Conservation (phyloP, 2,797 vertebrate species). For the Eulemur mongoz region DNA sequence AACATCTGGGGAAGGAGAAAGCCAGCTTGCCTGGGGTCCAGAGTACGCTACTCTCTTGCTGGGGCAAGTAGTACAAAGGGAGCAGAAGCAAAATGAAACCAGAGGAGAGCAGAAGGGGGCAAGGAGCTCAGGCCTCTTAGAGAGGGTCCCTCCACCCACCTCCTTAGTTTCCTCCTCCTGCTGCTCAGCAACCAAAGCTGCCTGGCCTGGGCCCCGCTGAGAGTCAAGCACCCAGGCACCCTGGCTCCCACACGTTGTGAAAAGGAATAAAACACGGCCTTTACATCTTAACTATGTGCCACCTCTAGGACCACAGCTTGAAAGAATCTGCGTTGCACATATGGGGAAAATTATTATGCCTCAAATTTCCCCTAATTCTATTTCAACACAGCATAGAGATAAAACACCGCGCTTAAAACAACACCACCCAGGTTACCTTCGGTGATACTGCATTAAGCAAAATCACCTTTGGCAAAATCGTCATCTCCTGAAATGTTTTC, state of each 20-base stretch:
- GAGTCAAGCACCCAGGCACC: background rate
- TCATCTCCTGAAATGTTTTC: background rate
- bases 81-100: background rate
- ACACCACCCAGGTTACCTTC: background rate
- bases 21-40: background rate
- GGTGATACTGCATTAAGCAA: fast-evolving
- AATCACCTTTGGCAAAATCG: background rate
- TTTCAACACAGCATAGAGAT: background rate
- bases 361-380: background rate
- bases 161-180: background rate
- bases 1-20: background rate
- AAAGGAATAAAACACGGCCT: background rate
- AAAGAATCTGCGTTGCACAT: background rate
- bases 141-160: background rate
- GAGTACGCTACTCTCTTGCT: background rate
- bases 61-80: background rate
- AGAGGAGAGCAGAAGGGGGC: background rate
- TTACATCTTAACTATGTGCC: background rate
- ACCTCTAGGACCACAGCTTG: background rate
- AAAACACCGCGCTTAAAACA: background rate
- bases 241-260: background rate
- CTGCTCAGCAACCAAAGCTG: background rate
- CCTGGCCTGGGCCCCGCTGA: background rate
- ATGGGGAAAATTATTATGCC: background rate
- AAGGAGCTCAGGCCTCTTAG: too few species aligned